phyloP scores from a whole-genome alignment of 2,113 vertebrate species.

The Ginglymostoma cirratum region DNA sequence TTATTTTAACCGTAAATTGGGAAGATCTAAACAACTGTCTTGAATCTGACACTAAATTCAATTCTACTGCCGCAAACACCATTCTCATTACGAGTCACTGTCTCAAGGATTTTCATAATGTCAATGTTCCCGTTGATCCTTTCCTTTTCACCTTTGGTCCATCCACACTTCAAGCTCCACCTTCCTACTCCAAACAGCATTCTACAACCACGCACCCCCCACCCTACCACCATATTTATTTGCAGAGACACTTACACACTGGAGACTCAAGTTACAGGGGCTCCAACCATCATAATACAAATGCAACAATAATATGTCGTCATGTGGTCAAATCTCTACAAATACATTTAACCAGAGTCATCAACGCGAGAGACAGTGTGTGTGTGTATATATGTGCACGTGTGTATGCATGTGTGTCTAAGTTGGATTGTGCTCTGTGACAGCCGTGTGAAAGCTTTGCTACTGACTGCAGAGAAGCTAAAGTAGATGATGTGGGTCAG shows the following conservation, averaged over 20 bases:
- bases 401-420: background rate
- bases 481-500: background rate
- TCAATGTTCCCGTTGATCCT: background rate
- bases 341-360: background rate
- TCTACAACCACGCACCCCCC: no score
- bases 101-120: background rate
- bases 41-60: background rate
- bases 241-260: background rate
- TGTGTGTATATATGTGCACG: no score
- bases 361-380: background rate
- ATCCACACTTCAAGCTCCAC: no score
- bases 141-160: no score
- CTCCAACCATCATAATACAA: background rate
- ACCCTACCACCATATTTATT: background rate
- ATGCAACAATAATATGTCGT: background rate
- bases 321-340: background rate
- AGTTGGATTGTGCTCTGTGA: background rate
- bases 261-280: background rate
- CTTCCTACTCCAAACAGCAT: no score
- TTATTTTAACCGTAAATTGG: background rate
- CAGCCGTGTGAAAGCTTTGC: background rate
- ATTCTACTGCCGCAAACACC: background rate
- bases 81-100: background rate
- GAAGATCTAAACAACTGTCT: background rate
- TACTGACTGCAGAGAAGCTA: background rate